Evolutionary conservation across 2,113 vertebrate species (phyloP).

Genomic region (Anhinga anhinga): DNA sequence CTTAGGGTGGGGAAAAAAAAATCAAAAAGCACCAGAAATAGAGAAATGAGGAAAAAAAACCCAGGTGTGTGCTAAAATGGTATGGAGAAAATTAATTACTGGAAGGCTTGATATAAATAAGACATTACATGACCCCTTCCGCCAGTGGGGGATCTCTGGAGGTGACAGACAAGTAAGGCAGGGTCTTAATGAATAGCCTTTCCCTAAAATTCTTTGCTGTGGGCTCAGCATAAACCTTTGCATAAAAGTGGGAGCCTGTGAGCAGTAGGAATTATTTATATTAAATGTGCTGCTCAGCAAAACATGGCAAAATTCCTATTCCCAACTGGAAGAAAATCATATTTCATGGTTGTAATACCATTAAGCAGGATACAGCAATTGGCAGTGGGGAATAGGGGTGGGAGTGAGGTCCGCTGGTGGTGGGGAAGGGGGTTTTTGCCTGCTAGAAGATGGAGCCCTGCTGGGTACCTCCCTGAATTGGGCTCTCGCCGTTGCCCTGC

Average conservation of each 20-base stretch:
- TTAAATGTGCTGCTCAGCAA: conserved; percentile 46
- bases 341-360: conserved; percentile 23
- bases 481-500: accelerated
- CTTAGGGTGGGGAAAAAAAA: conserved; percentile 6
- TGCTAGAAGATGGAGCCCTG: not conserved
- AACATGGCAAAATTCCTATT: conserved; percentile 51
- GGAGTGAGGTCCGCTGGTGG: not conserved
- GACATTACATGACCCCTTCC: conserved; percentile 30
- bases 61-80: not conserved
- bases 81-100: conserved; percentile 40
- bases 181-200: conserved; percentile 23
- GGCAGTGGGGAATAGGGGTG: not conserved
- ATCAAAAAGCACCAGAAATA: conserved; percentile 7
- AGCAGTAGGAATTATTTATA: conserved; percentile 56
- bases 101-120: conserved; percentile 40
- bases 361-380: not conserved
- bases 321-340: conserved; percentile 48
- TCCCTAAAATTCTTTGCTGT: conserved; percentile 38
- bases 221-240: conserved; percentile 34
- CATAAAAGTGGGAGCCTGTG: conserved; percentile 10
- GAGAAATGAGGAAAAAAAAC: conserved; percentile 42
- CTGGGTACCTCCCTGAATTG: accelerated
- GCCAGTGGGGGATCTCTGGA: conserved; percentile 23
- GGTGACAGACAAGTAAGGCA: conserved; percentile 28
- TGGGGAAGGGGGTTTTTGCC: not conserved